These are phyloP conservation scores for Tolmerus cingulatus DNA, from an alignment of 2,888 invertebrate species.

Conservation along the genomic window DNA sequence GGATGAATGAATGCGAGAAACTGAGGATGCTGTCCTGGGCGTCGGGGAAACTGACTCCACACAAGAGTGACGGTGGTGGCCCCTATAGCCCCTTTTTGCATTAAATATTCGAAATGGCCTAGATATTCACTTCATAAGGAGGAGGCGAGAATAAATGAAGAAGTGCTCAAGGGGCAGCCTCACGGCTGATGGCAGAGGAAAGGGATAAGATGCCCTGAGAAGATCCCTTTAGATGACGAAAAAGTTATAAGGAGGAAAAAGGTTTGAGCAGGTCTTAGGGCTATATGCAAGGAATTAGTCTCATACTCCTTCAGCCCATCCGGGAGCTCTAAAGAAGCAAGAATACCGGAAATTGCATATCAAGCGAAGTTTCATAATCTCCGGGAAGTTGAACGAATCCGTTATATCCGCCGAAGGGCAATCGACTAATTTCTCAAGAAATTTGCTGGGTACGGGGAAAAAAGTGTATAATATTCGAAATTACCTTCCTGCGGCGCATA, in stretches of 20 bases:
- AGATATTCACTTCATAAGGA: constrained; percentile 40
- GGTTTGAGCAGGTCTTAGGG: not conserved
- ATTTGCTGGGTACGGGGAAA: not conserved
- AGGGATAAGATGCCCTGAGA: not conserved
- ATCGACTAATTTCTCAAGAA: not conserved
- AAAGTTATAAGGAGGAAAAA: not conserved
- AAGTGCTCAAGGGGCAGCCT: not conserved
- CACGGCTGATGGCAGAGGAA: not conserved
- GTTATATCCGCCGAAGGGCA: not conserved
- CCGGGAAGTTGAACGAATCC: not conserved
- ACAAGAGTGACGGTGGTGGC: not conserved
- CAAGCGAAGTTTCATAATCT: constrained; percentile 7
- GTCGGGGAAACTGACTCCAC: not conserved
- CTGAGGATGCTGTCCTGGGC: not conserved
- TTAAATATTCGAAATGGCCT: constrained; percentile 44
- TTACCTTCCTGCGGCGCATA: constrained; percentile 33
- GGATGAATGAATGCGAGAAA: constrained; percentile 5
- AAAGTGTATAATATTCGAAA: not conserved
- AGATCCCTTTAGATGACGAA: not conserved
- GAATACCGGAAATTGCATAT: constrained; percentile 31
- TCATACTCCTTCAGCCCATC: not conserved
- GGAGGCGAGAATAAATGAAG: constrained; percentile 25
- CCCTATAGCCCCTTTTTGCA: not conserved
- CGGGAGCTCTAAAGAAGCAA: not conserved
- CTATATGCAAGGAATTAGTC: not conserved